These are phyloP conservation scores for Polylopha cassiicola DNA, from an alignment of 2,888 invertebrate species.

Conservation along the genomic window DNA sequence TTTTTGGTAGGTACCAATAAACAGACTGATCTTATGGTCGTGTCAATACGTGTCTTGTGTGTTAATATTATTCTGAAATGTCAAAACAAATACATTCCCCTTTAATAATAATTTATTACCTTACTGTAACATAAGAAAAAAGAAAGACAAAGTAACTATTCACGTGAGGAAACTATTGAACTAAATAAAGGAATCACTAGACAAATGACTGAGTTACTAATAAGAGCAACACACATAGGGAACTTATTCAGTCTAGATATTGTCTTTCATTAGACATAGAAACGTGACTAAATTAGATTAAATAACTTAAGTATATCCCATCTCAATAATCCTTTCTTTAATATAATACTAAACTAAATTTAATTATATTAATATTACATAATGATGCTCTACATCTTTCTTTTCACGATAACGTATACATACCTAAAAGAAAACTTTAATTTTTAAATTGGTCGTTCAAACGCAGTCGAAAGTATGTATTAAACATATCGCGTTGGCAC, in stretches of 20 bases:
- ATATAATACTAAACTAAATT: slow-evolving; percentile 64
- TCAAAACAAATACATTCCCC: slow-evolving; percentile 53
- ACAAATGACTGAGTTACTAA: slow-evolving; percentile 30
- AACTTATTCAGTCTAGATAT: slow-evolving; percentile 73
- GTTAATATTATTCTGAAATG: slow-evolving; percentile 25
- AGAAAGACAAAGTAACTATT: slow-evolving; percentile 40
- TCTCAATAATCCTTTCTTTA: slow-evolving; percentile 29
- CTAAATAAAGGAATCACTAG: slow-evolving; percentile 53
- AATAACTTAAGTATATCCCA: slow-evolving; percentile 22
- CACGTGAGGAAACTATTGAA: slow-evolving; percentile 42
- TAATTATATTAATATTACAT: slow-evolving; percentile 46
- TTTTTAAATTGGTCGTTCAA: slow-evolving; percentile 35
- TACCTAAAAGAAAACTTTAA: slow-evolving; percentile 12
- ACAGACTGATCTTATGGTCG: slow-evolving; percentile 54
- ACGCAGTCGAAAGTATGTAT: slow-evolving; percentile 25
- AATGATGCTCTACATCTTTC: slow-evolving; percentile 53
- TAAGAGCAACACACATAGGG: slow-evolving; percentile 48
- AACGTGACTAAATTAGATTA: slow-evolving; percentile 49
- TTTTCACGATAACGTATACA: slow-evolving; percentile 39
- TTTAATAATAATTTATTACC: slow-evolving; percentile 58
- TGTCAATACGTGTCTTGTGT: slow-evolving; percentile 44
- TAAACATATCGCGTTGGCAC: slow-evolving; percentile 52
- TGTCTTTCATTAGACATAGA: slow-evolving; percentile 68
- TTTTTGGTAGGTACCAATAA: slow-evolving; percentile 26
- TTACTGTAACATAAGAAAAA: slow-evolving; percentile 55